Base-by-base conservation (phyloP, 2,113 vertebrate genomes). In the Fregata magnificens region DNA sequence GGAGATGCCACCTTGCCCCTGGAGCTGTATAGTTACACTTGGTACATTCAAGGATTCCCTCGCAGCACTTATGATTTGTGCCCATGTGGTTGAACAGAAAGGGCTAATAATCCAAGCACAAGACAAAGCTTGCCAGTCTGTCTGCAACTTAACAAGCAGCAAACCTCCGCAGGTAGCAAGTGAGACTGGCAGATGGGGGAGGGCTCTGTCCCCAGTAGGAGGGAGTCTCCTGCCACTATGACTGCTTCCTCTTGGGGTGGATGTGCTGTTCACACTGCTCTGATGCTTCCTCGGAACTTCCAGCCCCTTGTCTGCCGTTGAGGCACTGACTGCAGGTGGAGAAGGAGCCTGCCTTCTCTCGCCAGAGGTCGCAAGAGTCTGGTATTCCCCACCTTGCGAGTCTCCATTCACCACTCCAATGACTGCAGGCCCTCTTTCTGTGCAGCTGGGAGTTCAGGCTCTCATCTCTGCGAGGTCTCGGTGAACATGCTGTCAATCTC, bases 181-280 rank as follows among this genome's bases (percentile, higher is more conserved):
- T 25, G 20, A 65, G 45, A 25, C 3, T 78, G 69, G 29, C 6
- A 20, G 32, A 3, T 59, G n/a, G 21, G 12, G 11, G 7, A 25
- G 34, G 19, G 17, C 65, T 32, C 19, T 40, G 1, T 82, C 6
- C 10, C 16, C 6, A 25, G 11, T 22, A 31, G 45, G 10, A 74
- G 8, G 24, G 58, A 69, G 40, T 70, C 26, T 82, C 2, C 5
- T 45, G 5, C 8, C 1, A 3, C 70, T 74, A 0, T 52, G 29
- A 21, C 13, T 56, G 31, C 31, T 91, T 66, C 18, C 5, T 66
- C 22, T 86, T 53, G 13, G 36, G 62, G 45, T 62, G 31, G 31
- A 12, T 74, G 9, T 52, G 40, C 34, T 65, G 9, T 70, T 88
- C 36, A 73, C 16, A 40, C 25, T 67, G 52, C 52, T 85, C 36